Evolutionary conservation across 2,797 vertebrate genomes (phyloP).

Genomic region (Alfaro cultratus): DNA sequence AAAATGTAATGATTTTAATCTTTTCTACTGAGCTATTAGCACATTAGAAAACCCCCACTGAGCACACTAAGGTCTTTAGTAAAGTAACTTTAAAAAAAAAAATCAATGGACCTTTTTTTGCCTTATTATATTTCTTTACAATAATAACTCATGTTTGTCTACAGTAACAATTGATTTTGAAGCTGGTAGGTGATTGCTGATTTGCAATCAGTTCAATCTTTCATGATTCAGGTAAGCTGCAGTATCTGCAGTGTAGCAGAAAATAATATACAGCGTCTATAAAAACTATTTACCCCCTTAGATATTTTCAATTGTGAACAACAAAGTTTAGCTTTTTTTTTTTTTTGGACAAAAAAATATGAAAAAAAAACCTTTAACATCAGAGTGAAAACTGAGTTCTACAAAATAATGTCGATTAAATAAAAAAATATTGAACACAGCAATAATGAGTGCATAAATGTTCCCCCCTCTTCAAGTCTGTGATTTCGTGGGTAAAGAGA

Average conservation of each 20-base stretch:
- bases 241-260: neutral
- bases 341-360: too few species aligned
- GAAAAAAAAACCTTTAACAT: neutral
- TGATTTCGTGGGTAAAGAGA: neutral
- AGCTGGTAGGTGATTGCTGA: neutral
- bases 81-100: neutral
- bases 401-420: neutral
- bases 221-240: neutral
- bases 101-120: neutral
- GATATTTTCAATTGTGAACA: too few species aligned
- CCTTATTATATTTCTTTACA: neutral
- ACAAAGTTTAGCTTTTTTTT: too few species aligned
- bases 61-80: neutral
- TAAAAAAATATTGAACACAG: neutral
- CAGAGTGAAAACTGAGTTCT: neutral
- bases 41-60: neutral
- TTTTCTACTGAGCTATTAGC: neutral
- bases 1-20: constrained; percentile 4
- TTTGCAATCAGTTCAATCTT: neutral
- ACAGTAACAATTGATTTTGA: neutral
- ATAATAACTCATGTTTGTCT: neutral
- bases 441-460: neutral
- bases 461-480: neutral
- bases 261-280: neutral
- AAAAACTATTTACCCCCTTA: neutral